Evolutionary conservation across 2,113 vertebrate genomes (phyloP).

Genomic region (Gopherus flavomarginatus): DNA sequence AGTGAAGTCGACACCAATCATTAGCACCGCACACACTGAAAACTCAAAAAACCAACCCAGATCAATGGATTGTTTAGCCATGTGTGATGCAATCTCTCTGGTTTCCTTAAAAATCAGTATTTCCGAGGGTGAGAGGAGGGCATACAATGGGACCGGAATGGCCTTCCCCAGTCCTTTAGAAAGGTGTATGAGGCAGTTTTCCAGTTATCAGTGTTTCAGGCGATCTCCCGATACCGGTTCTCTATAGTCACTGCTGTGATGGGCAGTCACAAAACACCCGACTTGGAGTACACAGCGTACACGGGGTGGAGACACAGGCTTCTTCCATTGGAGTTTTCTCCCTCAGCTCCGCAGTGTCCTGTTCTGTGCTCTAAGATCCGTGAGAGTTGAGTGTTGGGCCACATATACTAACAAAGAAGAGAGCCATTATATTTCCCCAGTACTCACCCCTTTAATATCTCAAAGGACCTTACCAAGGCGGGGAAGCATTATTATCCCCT

Average conservation of each 20-base stretch:
- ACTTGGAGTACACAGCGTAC: background rate
- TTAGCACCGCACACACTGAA: background rate
- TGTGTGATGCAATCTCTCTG: background rate
- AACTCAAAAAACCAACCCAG: background rate
- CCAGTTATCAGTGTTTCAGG: conserved; percentile 27
- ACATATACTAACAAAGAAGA: too few relatives aligned
- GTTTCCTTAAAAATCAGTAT: conserved; percentile 17
- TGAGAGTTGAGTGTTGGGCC: too few relatives aligned
- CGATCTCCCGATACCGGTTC: background rate
- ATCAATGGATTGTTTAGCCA: background rate
- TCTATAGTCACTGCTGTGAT: background rate
- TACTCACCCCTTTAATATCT: too few relatives aligned
- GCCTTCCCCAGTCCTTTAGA: conserved; percentile 36
- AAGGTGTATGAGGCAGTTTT: conserved; percentile 45
- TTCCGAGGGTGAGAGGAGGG: conserved; percentile 37
- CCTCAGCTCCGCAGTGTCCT: too few relatives aligned
- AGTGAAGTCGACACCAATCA: background rate
- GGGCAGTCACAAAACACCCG: background rate
- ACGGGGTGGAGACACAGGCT: background rate
- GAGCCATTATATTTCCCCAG: too few relatives aligned
- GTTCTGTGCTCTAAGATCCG: too few relatives aligned
- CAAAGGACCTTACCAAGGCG: too few relatives aligned
- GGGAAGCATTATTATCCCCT: too few relatives aligned
- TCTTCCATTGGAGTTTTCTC: too few relatives aligned
- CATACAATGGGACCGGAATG: conserved; percentile 23